phyloP scores from a whole-genome alignment of 2,888 invertebrate genomes.

The Aporophyla nigra region DNA sequence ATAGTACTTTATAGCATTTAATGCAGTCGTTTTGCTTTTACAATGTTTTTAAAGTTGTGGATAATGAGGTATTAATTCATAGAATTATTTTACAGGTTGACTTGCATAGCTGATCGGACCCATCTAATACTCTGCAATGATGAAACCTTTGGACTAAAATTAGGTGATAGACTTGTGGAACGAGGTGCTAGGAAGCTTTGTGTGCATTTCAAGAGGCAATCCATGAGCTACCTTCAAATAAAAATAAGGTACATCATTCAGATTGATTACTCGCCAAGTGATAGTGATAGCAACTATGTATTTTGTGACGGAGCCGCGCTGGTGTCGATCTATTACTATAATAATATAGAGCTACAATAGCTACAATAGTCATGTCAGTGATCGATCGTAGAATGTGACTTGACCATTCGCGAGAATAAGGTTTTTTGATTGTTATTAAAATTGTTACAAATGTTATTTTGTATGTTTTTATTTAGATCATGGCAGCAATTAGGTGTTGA shows the following conservation, averaged over 20 bases:
- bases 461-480: constrained; percentile 16
- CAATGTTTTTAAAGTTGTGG: not conserved
- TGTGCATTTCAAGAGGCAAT: constrained; percentile 55
- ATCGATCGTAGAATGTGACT: not conserved
- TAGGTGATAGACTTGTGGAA: constrained; percentile 70
- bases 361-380: not conserved
- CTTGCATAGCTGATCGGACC: constrained; percentile 21
- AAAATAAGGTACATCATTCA: constrained; percentile 50
- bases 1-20: no score
- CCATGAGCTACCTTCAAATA: constrained; percentile 38
- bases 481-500: constrained; percentile 51
- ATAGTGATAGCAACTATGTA: not conserved
- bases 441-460: not conserved
- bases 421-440: not conserved
- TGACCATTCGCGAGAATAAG: not conserved
- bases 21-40: not conserved
- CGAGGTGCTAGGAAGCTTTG: constrained; percentile 74
- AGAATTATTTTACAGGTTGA: constrained; percentile 40
- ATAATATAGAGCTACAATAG: not conserved
- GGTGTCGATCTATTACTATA: not conserved
- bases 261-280: not conserved
- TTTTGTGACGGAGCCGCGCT: not conserved
- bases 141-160: constrained; percentile 65
- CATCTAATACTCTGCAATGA: constrained; percentile 55
- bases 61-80: not conserved